Evolutionary conservation across 2,888 invertebrate genomes (phyloP), one percentile per base, ranked within the genome.

Genomic region (Agrotis ipsilon): DNA sequence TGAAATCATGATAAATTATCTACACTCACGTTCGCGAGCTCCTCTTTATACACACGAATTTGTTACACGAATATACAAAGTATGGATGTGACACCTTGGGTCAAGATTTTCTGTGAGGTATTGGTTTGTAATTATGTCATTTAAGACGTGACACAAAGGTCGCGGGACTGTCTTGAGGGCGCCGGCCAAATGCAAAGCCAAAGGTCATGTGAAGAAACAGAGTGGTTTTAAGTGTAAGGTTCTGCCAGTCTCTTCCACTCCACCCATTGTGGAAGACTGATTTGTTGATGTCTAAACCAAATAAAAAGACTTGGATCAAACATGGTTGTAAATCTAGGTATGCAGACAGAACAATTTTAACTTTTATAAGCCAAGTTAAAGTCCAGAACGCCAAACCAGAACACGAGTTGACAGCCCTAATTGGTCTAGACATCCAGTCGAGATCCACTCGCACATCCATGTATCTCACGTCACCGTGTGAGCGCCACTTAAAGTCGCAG

Each of bases 401-500:
- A n/a, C 24, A 60, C 21, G n/a, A 49, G 32, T 48, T 61, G 54
- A 71, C 46, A 51, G 45, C 32, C 18, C n/a, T 76, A 75, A 78
- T 72, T 68, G 45, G 64, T 52, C 16, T 24, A 67, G 59, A 76
- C 45, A 67, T 80, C 76, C 52, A 82, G 66, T 54, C 39, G 45
- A 46, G 32, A 70, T 87, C 85, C 80, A 72, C 73, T 92, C 84
- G 86, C 85, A 90, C 89, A 92, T 94, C 93, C 90, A 71, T 82
- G 86, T 85, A 87, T 82, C 89, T 88, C 91, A 85, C 91, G 87
- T 88, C 90, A 90, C 88, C 95, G 94, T 95, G 93, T 94, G 94
- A 94, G 95, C 96, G 95, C 94, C 96, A 95, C 96, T 96, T 96
- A 93, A 95, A 96, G 96, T 96, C 94, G 94, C 93, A 94, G 92